These are phyloP conservation scores for Leptobrachium leishanense DNA, from an alignment of 2,113 vertebrate species.

Conservation along the genomic window DNA sequence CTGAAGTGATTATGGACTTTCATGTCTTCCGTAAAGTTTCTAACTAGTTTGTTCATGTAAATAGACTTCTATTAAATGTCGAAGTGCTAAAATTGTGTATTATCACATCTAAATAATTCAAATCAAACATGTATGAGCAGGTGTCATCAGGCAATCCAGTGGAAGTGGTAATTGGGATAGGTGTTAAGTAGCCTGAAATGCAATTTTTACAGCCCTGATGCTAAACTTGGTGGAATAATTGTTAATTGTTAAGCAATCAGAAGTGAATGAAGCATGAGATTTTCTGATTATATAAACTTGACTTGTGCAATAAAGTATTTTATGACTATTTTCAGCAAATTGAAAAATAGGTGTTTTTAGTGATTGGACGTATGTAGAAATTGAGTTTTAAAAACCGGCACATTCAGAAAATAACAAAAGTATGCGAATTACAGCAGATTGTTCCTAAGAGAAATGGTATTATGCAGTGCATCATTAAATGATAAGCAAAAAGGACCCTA, in stretches of 20 bases:
- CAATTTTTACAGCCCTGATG: not conserved
- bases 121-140: not conserved
- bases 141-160: not conserved
- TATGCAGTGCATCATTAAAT: too few relatives aligned
- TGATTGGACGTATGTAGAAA: too few relatives aligned
- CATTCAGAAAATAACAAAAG: too few relatives aligned
- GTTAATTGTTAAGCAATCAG: not conserved
- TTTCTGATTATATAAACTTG: not conserved
- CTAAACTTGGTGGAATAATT: not conserved
- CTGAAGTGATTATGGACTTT: too few relatives aligned
- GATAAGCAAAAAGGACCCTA: too few relatives aligned
- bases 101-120: slow-evolving; percentile 9
- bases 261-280: not conserved
- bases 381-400: too few relatives aligned
- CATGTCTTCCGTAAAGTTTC: too few relatives aligned
- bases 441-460: too few relatives aligned
- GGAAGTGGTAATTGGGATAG: slow-evolving; percentile 9
- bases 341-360: too few relatives aligned
- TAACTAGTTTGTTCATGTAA: not conserved
- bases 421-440: too few relatives aligned
- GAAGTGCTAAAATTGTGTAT: slow-evolving; percentile 12
- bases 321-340: too few relatives aligned
- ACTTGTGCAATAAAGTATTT: too few relatives aligned
- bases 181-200: slow-evolving; percentile 3
- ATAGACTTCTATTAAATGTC: not conserved